Conservation (phyloP, 2,113 vertebrate species). For the Myanophis thanlyinensis region DNA sequence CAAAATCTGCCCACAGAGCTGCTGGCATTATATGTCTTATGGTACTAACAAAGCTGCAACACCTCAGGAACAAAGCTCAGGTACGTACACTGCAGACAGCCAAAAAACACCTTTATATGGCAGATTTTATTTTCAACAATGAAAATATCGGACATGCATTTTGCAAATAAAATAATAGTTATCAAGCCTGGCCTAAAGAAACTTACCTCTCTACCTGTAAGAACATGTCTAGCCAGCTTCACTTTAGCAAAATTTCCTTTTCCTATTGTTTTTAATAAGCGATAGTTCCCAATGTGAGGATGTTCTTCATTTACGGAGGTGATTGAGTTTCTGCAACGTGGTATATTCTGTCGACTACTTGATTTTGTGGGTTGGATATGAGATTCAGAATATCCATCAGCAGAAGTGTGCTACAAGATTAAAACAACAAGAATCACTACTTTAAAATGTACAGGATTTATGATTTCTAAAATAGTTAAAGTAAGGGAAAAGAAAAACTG, state of each 20-base stretch:
- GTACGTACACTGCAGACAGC: neutral
- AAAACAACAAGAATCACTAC: neutral
- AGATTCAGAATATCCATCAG: constrained; percentile 87
- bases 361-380: constrained; percentile 85
- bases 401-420: constrained; percentile 83
- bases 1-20: neutral
- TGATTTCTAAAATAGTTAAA: neutral
- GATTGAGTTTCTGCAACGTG: constrained; percentile 90
- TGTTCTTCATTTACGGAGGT: constrained; percentile 86
- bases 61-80: neutral
- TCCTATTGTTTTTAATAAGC: constrained; percentile 94
- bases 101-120: neutral
- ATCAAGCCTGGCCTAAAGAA: neutral
- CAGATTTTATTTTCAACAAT: neutral
- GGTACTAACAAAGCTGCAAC: neutral
- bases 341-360: constrained; percentile 88
- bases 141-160: neutral
- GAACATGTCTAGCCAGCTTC: constrained; percentile 90
- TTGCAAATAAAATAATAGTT: neutral
- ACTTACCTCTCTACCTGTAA: constrained; percentile 94
- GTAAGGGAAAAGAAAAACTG: neutral
- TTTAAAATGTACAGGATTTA: constrained; percentile 13
- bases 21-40: neutral
- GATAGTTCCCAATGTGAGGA: constrained; percentile 92
- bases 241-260: constrained; percentile 98